phyloP scores from a whole-genome alignment of 2,888 invertebrate genomes.

The Bembecia ichneumoniformis region DNA sequence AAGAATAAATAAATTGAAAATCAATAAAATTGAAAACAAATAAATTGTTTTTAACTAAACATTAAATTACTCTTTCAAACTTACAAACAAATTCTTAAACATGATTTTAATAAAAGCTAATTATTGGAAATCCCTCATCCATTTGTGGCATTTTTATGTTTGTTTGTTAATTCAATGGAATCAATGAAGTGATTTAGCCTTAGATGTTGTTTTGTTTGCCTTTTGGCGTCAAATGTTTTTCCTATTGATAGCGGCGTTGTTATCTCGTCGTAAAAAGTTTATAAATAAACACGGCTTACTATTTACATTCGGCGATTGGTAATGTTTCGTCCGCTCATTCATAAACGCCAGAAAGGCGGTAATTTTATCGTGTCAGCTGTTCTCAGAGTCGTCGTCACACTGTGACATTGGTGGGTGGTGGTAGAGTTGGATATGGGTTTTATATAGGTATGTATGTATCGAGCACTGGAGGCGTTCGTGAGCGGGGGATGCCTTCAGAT shows the following conservation, averaged over 20 bases:
- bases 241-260: neutral
- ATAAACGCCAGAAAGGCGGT: conserved; percentile 39
- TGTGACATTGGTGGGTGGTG: conserved; percentile 17
- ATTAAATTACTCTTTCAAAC: no score
- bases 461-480: conserved; percentile 4
- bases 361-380: conserved; percentile 43
- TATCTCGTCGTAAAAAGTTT: conserved; percentile 10
- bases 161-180: no score
- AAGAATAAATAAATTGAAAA: no score
- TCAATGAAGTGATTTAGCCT: no score
- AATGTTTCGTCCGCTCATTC: conserved; percentile 35
- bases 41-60: no score
- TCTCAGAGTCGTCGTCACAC: conserved; percentile 15
- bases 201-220: conserved; percentile 9
- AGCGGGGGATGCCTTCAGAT: conserved; percentile 56
- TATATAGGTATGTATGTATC: conserved; percentile 5
- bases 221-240: neutral
- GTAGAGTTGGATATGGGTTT: conserved; percentile 1
- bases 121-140: no score
- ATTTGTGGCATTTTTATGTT: no score
- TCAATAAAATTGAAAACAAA: no score
- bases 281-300: conserved; percentile 1
- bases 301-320: conserved; percentile 6
- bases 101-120: no score
- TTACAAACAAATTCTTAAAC: no score